Evolutionary conservation across 2,888 invertebrate genomes (phyloP), one percentile per base, ranked within the genome.

Genomic region (Poecilus cupreus): DNA sequence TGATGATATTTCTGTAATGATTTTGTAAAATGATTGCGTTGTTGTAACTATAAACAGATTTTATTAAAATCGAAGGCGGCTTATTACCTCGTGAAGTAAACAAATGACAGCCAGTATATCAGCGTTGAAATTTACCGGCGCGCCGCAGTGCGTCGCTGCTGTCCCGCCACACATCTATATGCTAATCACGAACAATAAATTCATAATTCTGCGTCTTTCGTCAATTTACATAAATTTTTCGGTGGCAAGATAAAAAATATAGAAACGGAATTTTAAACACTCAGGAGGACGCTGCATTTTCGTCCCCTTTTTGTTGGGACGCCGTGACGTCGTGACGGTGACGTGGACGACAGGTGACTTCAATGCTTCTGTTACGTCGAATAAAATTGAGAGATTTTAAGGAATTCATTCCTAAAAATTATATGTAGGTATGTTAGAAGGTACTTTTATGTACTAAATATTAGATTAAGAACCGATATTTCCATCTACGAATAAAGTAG

Each of bases 151-250:
- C 43, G 24, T 8, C 46, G 24, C 18, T 43, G n/a, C 16, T 77
- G 77, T 77, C 77, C 64, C 77, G 39, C 24, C 43, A 77, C 77
- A 77, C 77, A 77, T 77, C 77, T 77, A 77, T 77, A 77, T 77
- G 77, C 77, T 77, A 77, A 77, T 77, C 77, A 77, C 77, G 77
- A 64, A 77, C 77, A 77, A 77, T 77, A 77, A 77, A 77, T 43
- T 77, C 77, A 77, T 77, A 77, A 77, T 77, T 77, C 43, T 43
- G 16, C 43, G 64, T 77, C 60, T 77, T 77, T 37, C 43, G 64
- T 43, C 77, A 77, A 64, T 77, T 77, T 77, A 77, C 77, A 77
- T 77, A 77, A 64, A 77, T 77, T 77, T 77, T 77, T 43, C 64
- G 60, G 43, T 37, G 20, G 32, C 37, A 57, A 32, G 76, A 76